Percentiles rank a stretch among this genome's conserved stretches.
Evolutionary conservation across 1,140 invertebrate species (phyloP).

Genomic region (Stegodyphus dumicola): DNA sequence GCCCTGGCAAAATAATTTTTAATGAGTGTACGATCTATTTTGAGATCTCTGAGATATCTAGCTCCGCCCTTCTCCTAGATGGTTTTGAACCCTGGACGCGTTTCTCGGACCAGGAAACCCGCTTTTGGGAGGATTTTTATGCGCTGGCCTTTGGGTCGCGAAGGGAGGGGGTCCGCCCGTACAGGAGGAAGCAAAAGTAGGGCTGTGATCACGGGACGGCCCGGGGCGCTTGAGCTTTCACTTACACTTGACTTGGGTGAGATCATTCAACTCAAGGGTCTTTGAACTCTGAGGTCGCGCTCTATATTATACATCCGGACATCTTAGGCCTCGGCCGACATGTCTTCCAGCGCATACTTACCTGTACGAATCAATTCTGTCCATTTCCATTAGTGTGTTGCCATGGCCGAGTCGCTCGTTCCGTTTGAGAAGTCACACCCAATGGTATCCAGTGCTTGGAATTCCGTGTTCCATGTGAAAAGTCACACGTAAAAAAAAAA

Average conservation of each 20-base stretch:
- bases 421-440: too few species aligned
- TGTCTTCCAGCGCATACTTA: slow-evolving; percentile 39
- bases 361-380: neutral
- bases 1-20: too few species aligned
- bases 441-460: too few species aligned
- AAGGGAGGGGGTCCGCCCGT: slow-evolving; percentile 16
- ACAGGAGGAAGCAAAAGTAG: slow-evolving; percentile 49
- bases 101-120: slow-evolving; percentile 8
- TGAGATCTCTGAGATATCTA: too few species aligned
- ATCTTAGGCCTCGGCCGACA: slow-evolving; percentile 14
- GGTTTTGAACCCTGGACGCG: neutral
- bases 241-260: slow-evolving; percentile 51
- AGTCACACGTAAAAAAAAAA: too few species aligned
- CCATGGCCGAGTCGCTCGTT: too few species aligned
- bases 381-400: too few species aligned
- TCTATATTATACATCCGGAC: slow-evolving; percentile 49
- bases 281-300: slow-evolving; percentile 58
- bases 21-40: too few species aligned
- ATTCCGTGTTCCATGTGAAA: too few species aligned
- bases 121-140: neutral
- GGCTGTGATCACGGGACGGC: slow-evolving; percentile 50
- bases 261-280: slow-evolving; percentile 53
- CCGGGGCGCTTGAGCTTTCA: slow-evolving; percentile 31
- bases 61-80: neutral
- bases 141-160: slow-evolving; percentile 23